Evolutionary conservation across 2,113 vertebrate species (phyloP), one percentile per base, ranked within the genome.

Genomic region (Cebus imitator): DNA sequence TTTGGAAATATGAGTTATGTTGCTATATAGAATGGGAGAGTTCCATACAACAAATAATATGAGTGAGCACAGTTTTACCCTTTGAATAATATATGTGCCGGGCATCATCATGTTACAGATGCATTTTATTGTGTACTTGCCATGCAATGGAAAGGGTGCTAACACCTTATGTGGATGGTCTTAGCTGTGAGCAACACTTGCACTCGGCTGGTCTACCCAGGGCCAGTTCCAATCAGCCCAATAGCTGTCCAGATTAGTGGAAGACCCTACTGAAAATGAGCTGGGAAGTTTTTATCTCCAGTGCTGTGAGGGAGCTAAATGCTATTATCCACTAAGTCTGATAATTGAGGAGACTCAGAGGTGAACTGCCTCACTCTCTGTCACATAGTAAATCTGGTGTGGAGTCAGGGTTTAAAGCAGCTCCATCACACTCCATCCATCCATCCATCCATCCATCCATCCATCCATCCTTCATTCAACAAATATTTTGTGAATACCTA

Each of bases 181-280:
- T 25, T 11, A 5, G 25, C 91, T 64, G 57, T 72, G 66, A 66
- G 70, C 43, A 61, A 6, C 3, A 2, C 43, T 52, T 21, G 43
- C 75, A 18, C 18, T 43, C 4, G 3, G 73, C 7, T 37, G 75
- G 88, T 16, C 75, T n/a, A 32, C 55, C 6, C 21, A 20, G 9
- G 9, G 32, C 12, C 58, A 30, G 8, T 13, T 70, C 18, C 0
- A 4, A 70, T 4, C 0, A 14, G 43, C 43, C 48, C 27, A 25
- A 6, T 30, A 35, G 50, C 64, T 45, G 25, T 32, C 20, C 25
- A 30, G 23, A 55, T 55, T 52, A 20, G n/a, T 55, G 43, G 89
- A 55, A 43, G 45, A 10, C 17, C 17, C 10, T 17, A 11, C n/a
- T 14, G 23, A 70, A 70, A 21, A 70, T 23, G 9, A 55, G 50